These are phyloP conservation scores for Hoplodrina blanda DNA, from an alignment of 2,888 invertebrate genomes.

Conservation along the genomic window DNA sequence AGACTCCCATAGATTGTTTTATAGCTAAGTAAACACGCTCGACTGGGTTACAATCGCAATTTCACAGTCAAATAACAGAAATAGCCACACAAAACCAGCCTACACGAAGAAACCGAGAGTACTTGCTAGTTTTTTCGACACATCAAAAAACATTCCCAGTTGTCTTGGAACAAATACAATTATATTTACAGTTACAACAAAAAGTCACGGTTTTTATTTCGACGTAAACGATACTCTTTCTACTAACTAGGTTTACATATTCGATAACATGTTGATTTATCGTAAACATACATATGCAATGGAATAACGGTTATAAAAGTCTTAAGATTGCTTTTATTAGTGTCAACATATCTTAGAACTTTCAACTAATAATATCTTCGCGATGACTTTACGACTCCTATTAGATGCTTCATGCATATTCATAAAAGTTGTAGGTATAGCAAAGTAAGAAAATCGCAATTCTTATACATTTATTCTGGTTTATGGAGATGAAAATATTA, in stretches of 20 bases:
- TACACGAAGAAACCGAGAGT: constrained; percentile 67
- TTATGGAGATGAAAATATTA: background rate
- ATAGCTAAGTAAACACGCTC: constrained; percentile 71
- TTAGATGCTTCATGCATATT: constrained; percentile 24
- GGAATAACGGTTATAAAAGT: constrained; percentile 29
- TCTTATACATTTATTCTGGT: background rate
- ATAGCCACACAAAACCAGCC: constrained; percentile 63
- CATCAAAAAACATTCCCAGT: constrained; percentile 53
- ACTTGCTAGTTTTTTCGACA: constrained; percentile 57
- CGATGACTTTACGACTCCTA: constrained; percentile 12
- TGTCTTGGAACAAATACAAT: constrained; percentile 59
- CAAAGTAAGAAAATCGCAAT: constrained; percentile 2
- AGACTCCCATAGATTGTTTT: constrained; percentile 71
- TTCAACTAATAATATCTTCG: constrained; percentile 19
- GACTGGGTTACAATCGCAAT: constrained; percentile 74
- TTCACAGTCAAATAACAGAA: constrained; percentile 77
- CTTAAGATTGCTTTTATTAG: constrained; percentile 27
- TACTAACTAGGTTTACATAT: constrained; percentile 30
- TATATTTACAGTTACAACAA: constrained; percentile 56
- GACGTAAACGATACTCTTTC: constrained; percentile 45
- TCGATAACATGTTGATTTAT: constrained; percentile 29
- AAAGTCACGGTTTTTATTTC: constrained; percentile 46
- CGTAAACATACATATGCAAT: constrained; percentile 28
- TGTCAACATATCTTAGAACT: constrained; percentile 27
- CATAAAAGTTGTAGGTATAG: background rate